These are phyloP conservation scores for Chironomus tepperi DNA, from an alignment of 1,140 invertebrate genomes.

Conservation along the genomic window DNA sequence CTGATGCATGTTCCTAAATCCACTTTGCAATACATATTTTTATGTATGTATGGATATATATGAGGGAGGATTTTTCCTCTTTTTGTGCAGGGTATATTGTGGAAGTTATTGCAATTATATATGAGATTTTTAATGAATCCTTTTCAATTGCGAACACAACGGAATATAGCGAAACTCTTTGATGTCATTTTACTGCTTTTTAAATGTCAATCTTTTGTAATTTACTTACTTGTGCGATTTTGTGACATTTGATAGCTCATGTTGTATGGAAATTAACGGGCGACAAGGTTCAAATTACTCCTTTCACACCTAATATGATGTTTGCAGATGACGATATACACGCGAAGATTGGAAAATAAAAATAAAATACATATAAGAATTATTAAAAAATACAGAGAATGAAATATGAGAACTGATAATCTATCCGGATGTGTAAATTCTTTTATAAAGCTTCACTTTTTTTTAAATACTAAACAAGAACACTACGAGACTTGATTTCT, in stretches of 20 bases:
- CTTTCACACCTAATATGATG: constrained; percentile 11
- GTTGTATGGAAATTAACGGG: background rate
- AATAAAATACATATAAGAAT: background rate
- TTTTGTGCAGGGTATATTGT: background rate
- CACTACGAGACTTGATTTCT: background rate
- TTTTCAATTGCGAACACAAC: background rate
- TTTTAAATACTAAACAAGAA: background rate
- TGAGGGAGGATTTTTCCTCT: background rate
- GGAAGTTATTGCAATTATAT: background rate
- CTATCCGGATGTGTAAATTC: background rate
- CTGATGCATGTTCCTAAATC: background rate
- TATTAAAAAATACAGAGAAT: background rate
- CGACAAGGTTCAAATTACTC: constrained; percentile 2
- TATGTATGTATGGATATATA: background rate
- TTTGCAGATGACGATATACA: background rate
- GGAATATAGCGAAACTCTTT: background rate
- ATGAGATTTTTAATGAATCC: constrained; percentile 18
- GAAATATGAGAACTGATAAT: background rate
- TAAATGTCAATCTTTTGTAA: background rate
- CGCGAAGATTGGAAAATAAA: background rate
- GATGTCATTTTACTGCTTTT: constrained; percentile 5
- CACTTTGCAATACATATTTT: background rate
- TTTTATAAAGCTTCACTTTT: background rate
- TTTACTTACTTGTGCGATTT: constrained; percentile 19
- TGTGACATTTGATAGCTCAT: constrained; percentile 22